Base-by-base conservation (phyloP, 2,888 invertebrate species). In the Iphiclides podalirius region DNA sequence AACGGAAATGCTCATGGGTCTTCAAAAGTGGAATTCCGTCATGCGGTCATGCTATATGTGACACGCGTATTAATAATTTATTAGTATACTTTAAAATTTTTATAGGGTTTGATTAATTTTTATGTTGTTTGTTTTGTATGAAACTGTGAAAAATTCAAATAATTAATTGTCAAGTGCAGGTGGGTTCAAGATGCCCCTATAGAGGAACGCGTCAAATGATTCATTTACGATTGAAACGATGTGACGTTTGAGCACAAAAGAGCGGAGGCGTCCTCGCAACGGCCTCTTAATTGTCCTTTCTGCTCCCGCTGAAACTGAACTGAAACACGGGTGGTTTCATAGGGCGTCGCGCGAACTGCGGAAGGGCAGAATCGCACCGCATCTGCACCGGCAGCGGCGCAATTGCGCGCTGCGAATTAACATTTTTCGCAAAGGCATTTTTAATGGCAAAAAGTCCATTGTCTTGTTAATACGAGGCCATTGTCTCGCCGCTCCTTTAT, bases 371-470 rank as follows among this genome's bases (percentile, higher is more conserved):
- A 8, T 37, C 38, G 13, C 39, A 13, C 12, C 34, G 43, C 28
- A 28, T 13, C 20, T 28, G 17, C 45, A 28, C 13, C 20, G 36
- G 17, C 45, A 16, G 31, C 20, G 16, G 17, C 34, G 45, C 50
- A 40, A 45, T 50, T 49, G 33, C 40, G 28, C 28, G 35, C 36
- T 35, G 17, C 50, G 50, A 50, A 50, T 50, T 50, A 50, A 50
- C 50, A 45, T 50, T 45, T 50, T 50, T 50, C 40, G 40, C 45
- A 45, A 50, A 50, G 57, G 59, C 53, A 47, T 49, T 60, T 66
- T 60, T 65, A 67, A 70, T 63, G 63, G 66, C 52, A 62, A 63
- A 66, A 69, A 66, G 55, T 63, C 67, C 63, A 67, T 74, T 73
- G 70, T 74, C 66, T 74, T 67, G 62, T 54, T 54, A 42, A 39